Evolutionary conservation across 2,888 invertebrate species (phyloP).

Genomic region (Brachyopa scutellaris): DNA sequence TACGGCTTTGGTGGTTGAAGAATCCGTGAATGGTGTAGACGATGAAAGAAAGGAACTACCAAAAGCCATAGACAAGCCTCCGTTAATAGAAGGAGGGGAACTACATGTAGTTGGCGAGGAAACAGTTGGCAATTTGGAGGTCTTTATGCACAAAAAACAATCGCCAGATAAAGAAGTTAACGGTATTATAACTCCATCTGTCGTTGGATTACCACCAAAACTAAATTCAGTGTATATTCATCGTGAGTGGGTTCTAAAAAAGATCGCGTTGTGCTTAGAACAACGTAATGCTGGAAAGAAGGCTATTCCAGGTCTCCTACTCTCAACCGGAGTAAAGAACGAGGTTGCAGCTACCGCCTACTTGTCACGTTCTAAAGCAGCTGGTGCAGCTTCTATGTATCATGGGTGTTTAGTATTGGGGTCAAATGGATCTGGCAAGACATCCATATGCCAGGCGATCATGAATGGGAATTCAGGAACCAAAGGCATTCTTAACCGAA

Average conservation of each 20-base stretch:
- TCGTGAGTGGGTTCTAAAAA: slow-evolving; percentile 97
- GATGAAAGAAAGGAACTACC: slow-evolving; percentile 7
- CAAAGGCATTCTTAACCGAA: slow-evolving; percentile 84
- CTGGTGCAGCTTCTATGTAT: slow-evolving; percentile 79
- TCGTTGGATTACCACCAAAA: slow-evolving; percentile 33
- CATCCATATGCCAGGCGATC: slow-evolving; percentile 91
- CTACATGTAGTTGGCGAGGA: slow-evolving; percentile 75
- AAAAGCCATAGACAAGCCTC: slow-evolving; percentile 4
- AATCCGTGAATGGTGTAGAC: slow-evolving; percentile 20
- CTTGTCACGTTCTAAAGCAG: slow-evolving; percentile 79
- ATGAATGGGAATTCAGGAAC: slow-evolving; percentile 82
- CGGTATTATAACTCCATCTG: slow-evolving; percentile 74
- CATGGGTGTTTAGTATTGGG: slow-evolving; percentile 95
- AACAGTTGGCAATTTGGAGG: slow-evolving; percentile 79
- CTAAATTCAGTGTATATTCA: slow-evolving; percentile 79
- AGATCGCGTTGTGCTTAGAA: slow-evolving; percentile 94
- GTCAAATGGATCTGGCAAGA: slow-evolving; percentile 97
- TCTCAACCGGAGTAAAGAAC: slow-evolving; percentile 52
- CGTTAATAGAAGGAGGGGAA: slow-evolving; percentile 71
- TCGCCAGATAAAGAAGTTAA: slow-evolving; percentile 81
- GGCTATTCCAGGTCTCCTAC: slow-evolving; percentile 75
- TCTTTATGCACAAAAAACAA: slow-evolving; percentile 80
- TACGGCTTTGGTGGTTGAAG: slow-evolving; percentile 45
- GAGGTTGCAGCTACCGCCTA: slow-evolving; percentile 75
- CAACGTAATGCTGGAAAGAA: slow-evolving; percentile 92